A percentile compares a stretch with the other conserved stretches of the same genome.
Evolutionary conservation across 2,797 vertebrate species (phyloP).

Genomic region (Phoeniculus purpureus): DNA sequence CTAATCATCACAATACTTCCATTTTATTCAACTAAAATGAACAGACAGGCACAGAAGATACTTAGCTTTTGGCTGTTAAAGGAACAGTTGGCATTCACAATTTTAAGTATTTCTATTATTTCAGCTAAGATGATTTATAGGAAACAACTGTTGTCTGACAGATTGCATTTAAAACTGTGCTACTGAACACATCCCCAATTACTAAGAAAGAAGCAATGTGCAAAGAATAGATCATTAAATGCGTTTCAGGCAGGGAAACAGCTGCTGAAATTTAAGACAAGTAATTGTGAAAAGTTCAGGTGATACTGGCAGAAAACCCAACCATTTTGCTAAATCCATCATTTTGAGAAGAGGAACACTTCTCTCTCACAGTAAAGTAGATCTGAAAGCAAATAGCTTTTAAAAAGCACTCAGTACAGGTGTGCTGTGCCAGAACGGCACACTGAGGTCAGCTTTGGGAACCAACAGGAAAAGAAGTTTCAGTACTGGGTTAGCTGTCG

Average conservation of each 20-base stretch:
- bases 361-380: background rate
- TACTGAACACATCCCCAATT: background rate
- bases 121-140: slow-evolving; percentile 34
- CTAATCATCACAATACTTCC: slow-evolving; percentile 3
- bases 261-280: background rate
- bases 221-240: background rate
- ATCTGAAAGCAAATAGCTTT: background rate
- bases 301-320: background rate
- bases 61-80: slow-evolving; percentile 29
- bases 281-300: background rate
- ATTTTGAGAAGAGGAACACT: background rate
- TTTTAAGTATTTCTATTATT: slow-evolving; percentile 40
- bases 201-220: background rate
- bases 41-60: slow-evolving; percentile 2
- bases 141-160: slow-evolving; percentile 33
- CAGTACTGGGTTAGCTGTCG: background rate
- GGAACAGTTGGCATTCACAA: background rate
- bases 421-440: background rate
- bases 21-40: slow-evolving; percentile 16
- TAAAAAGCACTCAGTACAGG: background rate
- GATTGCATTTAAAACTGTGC: slow-evolving; percentile 1
- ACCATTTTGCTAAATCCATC: background rate
- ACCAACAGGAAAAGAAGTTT: background rate
- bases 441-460: background rate
- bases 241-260: background rate